Evolutionary conservation across 2,113 vertebrate species (phyloP).

Genomic region (Dascyllus trimaculatus): DNA sequence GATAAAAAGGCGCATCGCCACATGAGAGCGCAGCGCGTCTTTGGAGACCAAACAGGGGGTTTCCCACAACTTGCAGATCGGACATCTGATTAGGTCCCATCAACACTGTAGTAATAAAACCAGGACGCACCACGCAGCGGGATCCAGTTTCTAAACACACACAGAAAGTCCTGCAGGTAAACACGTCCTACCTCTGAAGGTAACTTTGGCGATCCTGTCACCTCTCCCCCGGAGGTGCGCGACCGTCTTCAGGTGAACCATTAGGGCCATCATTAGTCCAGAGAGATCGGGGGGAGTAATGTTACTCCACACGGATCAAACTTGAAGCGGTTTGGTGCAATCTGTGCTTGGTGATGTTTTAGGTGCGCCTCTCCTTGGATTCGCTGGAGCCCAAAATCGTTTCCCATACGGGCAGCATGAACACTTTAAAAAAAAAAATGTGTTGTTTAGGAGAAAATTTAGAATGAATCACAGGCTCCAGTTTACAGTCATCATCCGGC

Average conservation of each 20-base stretch:
- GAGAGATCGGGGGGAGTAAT: constrained; percentile 35
- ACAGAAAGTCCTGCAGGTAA: not conserved
- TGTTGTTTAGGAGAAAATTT: not conserved
- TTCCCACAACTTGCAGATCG: constrained; percentile 40
- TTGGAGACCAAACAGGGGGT: not conserved
- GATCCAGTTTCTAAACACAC: not conserved
- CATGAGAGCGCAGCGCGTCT: constrained; percentile 14
- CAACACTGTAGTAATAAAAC: not conserved
- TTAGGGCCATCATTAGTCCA: constrained; percentile 87
- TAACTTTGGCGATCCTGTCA: constrained; percentile 92
- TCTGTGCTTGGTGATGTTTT: constrained; percentile 28
- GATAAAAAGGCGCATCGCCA: not conserved
- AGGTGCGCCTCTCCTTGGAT: constrained; percentile 49
- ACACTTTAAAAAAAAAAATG: not conserved
- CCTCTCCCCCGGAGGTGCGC: constrained; percentile 88
- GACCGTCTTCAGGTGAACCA: constrained; percentile 89
- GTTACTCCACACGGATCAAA: constrained; percentile 63
- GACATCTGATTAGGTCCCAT: not conserved
- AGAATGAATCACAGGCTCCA: constrained; percentile 77
- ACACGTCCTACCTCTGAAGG: constrained; percentile 89
- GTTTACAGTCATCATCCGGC: constrained; percentile 48
- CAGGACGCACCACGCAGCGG: not conserved
- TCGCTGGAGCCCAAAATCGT: constrained; percentile 18
- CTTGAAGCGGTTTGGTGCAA: constrained; percentile 52
- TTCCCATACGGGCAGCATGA: constrained; percentile 49